Evolutionary conservation across 2,888 invertebrate species (phyloP).

Genomic region (Platycheirus albimanus): DNA sequence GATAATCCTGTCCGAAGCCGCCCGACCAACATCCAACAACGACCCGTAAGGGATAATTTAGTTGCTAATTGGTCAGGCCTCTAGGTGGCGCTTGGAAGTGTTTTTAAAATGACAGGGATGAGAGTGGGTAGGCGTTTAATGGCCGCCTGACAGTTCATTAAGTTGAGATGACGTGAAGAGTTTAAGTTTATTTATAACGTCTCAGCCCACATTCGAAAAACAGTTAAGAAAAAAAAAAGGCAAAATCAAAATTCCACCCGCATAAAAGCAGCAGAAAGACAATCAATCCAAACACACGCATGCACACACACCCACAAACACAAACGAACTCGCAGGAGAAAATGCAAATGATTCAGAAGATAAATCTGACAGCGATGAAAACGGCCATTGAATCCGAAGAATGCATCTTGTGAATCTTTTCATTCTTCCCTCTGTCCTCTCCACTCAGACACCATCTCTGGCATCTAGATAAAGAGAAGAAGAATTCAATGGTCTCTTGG

Average conservation of each 20-base stretch:
- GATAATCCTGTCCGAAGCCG: constrained; percentile 38
- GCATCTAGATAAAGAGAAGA: background rate
- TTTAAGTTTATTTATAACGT: constrained; percentile 11
- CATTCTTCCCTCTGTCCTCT: constrained; percentile 19
- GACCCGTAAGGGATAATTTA: constrained; percentile 57
- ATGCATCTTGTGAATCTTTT: constrained; percentile 44
- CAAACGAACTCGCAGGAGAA: no score
- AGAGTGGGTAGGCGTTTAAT: constrained; percentile 15
- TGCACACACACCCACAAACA: no score
- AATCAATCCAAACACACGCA: background rate
- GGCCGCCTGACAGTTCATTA: constrained; percentile 22
- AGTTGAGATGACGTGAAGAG: constrained; percentile 26
- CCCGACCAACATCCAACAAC: background rate
- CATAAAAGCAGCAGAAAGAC: background rate
- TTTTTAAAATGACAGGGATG: constrained; percentile 19
- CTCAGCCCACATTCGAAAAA: constrained; percentile 7
- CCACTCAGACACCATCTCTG: no score
- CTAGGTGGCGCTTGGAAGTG: constrained; percentile 45
- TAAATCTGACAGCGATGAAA: constrained; percentile 56
- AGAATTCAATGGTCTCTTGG: constrained; percentile 27
- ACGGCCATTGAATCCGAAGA: constrained; percentile 53
- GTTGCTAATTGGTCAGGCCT: constrained; percentile 52
- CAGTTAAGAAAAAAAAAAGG: background rate
- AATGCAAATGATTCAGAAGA: constrained; percentile 5
- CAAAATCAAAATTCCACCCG: constrained; percentile 40